phyloP scores from a whole-genome alignment of 30 jellyfish, hydroid and myxozoan species.

The Aurelia coerulea region DNA sequence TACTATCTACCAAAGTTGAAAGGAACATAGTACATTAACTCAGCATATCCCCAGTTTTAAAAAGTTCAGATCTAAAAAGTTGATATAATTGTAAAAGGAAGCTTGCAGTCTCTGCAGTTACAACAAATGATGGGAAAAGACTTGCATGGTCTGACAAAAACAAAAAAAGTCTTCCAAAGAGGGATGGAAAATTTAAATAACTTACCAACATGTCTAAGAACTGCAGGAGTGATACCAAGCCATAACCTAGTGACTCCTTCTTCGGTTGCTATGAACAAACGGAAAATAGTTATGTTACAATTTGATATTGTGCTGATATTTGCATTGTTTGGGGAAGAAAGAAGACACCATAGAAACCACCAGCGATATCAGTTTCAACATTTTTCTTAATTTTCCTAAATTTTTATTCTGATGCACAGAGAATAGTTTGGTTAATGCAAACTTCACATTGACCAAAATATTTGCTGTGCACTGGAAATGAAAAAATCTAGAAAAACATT shows the following conservation, averaged over 20 bases:
- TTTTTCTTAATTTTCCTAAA: too few relatives aligned
- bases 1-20: too few relatives aligned
- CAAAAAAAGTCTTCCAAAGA: not conserved
- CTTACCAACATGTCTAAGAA: constrained; percentile 94
- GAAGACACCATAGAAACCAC: too few relatives aligned
- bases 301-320: not conserved
- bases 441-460: too few relatives aligned
- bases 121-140: not conserved
- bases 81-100: not conserved
- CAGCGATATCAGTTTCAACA: too few relatives aligned
- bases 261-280: constrained; percentile 63
- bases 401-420: too few relatives aligned
- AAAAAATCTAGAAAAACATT: too few relatives aligned
- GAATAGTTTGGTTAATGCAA: too few relatives aligned
- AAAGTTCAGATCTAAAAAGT: not conserved
- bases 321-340: too few relatives aligned
- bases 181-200: not conserved
- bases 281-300: not conserved
- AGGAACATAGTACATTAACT: not conserved
- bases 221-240: constrained; percentile 96
- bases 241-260: constrained; percentile 85
- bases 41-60: not conserved
- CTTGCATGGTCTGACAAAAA: not conserved
- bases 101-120: not conserved
- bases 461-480: too few relatives aligned